Evolutionary conservation across 23 tunicate species (phyloP), one percentile per base, ranked within the genome.

Genomic region (Halocynthia roretzi): DNA sequence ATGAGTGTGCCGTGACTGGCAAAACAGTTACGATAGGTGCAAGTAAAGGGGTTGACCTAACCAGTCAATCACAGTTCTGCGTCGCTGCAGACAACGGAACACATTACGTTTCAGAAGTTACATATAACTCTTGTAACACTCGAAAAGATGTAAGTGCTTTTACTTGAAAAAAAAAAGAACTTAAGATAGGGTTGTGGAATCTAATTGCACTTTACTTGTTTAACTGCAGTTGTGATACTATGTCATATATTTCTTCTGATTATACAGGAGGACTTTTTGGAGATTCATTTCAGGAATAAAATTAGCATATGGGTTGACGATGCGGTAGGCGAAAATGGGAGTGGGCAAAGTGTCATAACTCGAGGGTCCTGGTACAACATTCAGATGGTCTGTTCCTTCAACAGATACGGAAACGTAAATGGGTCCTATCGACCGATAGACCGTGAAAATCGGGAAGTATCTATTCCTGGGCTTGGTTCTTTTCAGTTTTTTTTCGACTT

Each of bases 401-500:
- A 44, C 17, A 84, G 80, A 60, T 81, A 71, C 64, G 89, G 80
- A 60, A 84, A 84, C 62, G 71, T 84, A 9, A 80, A 89, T 15
- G 56, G 76, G 6, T 84, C 89, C 8, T 90, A 84, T 72, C 80
- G 52, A 52, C 96, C 96, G 23, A 21, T 52, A 58, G 83, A 90
- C 55, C 71, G 74, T 54, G 70, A 84, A 48, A 82, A 86, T 6
- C 67, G 71, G 11, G 54, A 75, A 61, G 63, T 90, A 7, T 61
- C 60, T 4, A 86, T 90, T 51, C 96, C 96, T 52, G 90, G 89
- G n/a, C 23, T 90, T 60, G 96, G 96, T 53, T 76, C 86, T 8
- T 90, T 90, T 50, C 82, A 89, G 40, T 90, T 90, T 64, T 90
- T 80, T 54, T 53, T 90, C 52, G 96, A 90, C 7, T 90, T 84